Percentiles rank a stretch among this genome's conserved stretches.
Evolutionary conservation across 2,113 vertebrate genomes (phyloP).

Genomic region (Protobothrops mucrosquamatus): DNA sequence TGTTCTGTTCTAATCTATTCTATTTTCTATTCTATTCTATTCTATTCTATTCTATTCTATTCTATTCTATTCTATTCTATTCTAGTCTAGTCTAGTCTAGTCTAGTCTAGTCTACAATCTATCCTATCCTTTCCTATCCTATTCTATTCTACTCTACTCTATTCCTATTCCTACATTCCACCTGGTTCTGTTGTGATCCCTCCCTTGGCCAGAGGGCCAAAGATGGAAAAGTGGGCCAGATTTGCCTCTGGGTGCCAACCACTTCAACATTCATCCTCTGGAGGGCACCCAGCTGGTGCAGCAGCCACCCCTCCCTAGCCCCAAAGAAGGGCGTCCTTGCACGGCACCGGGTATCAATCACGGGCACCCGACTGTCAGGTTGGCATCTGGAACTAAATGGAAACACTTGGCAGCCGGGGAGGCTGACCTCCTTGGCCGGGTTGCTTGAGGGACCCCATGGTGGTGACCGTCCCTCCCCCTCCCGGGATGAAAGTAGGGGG

Average conservation of each 20-base stretch:
- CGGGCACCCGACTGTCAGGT: constrained; percentile 85
- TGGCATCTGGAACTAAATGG: constrained; percentile 96
- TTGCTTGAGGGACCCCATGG: constrained; percentile 39
- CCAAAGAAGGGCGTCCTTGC: constrained; percentile 15
- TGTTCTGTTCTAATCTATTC: too few species aligned
- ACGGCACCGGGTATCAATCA: constrained; percentile 85
- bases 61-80: too few species aligned
- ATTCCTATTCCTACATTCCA: too few species aligned
- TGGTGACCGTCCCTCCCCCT: neutral
- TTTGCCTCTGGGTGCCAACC: neutral
- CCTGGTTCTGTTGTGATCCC: neutral
- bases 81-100: too few species aligned
- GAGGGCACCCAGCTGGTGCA: neutral
- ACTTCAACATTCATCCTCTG: neutral
- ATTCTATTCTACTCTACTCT: too few species aligned
- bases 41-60: too few species aligned
- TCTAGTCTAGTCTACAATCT: too few species aligned
- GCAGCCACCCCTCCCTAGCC: neutral
- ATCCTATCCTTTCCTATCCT: too few species aligned
- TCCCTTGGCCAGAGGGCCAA: neutral
- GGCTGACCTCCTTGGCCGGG: constrained; percentile 57
- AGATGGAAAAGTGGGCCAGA: neutral
- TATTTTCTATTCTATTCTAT: too few species aligned
- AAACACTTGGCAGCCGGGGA: constrained; percentile 76
- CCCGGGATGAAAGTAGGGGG: neutral